phyloP scores from a whole-genome alignment of 2,113 vertebrate species.

The Sceloporus tristichus region DNA sequence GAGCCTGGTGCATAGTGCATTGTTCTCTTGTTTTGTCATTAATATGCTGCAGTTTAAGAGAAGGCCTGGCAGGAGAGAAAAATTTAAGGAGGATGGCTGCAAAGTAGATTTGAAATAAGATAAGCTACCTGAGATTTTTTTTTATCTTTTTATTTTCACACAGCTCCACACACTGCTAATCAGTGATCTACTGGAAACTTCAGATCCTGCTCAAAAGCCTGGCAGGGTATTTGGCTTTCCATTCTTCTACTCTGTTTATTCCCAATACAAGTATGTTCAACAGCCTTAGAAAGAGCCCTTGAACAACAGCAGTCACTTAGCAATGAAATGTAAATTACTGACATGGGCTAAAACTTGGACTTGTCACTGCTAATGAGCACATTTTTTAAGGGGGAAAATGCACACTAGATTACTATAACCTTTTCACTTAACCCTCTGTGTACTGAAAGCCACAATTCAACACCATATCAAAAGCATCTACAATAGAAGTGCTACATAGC shows the following conservation, averaged over 20 bases:
- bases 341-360: constrained; percentile 80
- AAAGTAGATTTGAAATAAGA: constrained; percentile 62
- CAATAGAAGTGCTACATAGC: constrained; percentile 28
- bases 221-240: constrained; percentile 81
- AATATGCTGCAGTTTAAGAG: constrained; percentile 68
- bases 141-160: constrained; percentile 66
- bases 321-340: constrained; percentile 85
- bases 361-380: constrained; percentile 81
- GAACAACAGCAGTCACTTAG: constrained; percentile 78
- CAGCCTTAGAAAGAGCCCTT: constrained; percentile 79
- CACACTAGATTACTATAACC: constrained; percentile 74
- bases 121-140: constrained; percentile 77
- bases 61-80: constrained; percentile 54
- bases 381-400: constrained; percentile 71
- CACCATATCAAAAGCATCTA: constrained; percentile 65
- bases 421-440: constrained; percentile 78
- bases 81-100: constrained; percentile 64
- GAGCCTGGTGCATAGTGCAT: constrained; percentile 66
- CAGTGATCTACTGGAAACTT: constrained; percentile 76
- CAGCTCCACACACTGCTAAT: constrained; percentile 74
- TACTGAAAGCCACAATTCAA: constrained; percentile 66
- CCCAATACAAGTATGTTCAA: constrained; percentile 81
- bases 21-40: constrained; percentile 73
- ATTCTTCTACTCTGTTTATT: constrained; percentile 82
- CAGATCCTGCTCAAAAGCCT: constrained; percentile 77